A percentile compares a stretch with the other conserved stretches of the same genome.
These are phyloP conservation scores for Ramphastos sulfuratus DNA, from an alignment of 2,113 vertebrate species.

Conservation along the genomic window DNA sequence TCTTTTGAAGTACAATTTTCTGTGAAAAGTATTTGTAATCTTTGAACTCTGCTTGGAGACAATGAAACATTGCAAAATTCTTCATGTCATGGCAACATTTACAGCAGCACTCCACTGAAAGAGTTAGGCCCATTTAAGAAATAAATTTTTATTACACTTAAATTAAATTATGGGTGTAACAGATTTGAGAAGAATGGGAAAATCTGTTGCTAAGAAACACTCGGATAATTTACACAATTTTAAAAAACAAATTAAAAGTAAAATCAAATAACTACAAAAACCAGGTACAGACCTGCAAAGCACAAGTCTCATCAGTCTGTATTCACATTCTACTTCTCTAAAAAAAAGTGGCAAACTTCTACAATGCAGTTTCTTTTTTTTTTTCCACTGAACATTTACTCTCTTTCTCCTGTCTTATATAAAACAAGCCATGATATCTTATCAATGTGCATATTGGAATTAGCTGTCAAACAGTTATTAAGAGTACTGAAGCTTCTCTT, in stretches of 20 bases:
- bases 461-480: neutral
- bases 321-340: neutral
- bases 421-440: neutral
- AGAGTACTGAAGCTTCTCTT: neutral
- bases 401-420: neutral
- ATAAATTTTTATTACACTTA: neutral
- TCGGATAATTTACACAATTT: neutral
- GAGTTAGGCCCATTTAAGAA: neutral
- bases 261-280: neutral
- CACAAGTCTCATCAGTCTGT: neutral
- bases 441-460: neutral
- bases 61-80: neutral
- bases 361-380: neutral
- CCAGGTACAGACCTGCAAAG: neutral
- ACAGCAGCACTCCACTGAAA: neutral
- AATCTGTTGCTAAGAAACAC: neutral
- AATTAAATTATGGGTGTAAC: neutral
- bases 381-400: neutral
- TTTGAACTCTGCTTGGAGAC: neutral
- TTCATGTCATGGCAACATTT: neutral
- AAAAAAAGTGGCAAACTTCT: neutral
- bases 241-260: neutral
- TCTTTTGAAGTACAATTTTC: neutral
- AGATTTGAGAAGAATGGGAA: neutral
- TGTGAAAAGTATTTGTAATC: neutral